Evolutionary conservation across 1,140 invertebrate species (phyloP), one percentile per base, ranked within the genome.

Genomic region (Pseudobourletiella spinata): DNA sequence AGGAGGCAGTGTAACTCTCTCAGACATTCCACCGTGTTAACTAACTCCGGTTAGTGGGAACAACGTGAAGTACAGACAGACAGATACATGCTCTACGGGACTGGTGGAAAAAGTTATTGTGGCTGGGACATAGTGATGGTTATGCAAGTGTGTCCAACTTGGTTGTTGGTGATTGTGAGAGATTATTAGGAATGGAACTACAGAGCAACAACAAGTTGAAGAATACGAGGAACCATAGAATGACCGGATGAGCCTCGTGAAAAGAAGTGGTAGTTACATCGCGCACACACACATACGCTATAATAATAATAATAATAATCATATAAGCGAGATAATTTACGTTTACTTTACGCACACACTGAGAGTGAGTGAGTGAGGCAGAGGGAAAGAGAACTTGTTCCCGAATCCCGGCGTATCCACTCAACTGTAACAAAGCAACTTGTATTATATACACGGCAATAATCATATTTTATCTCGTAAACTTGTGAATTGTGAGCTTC

Each of bases 251-350:
- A 51, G 4, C 28, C 48, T 51, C 24, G 3, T 46, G 24, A 46
- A 51, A 51, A 51, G 28, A 51, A 3, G 22, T 26, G 28, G 48
- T 51, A 51, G 48, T 51, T 51, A 51, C 25, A 51, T 26, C 28
- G 8, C 32, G 28, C 28, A 51, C n/a, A n/a, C n/a, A n/a, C n/a
- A n/a, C n/a, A n/a, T n/a, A n/a, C n/a, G n/a, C n/a, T n/a, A n/a
- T n/a, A n/a, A n/a, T n/a, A n/a, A n/a, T n/a, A n/a, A n/a, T n/a
- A n/a, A n/a, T n/a, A n/a, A n/a, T n/a, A n/a, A n/a, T n/a, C n/a
- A n/a, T n/a, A n/a, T n/a, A n/a, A n/a, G n/a, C 25, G 48, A 51
- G 48, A 51, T 51, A 51, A 51, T 51, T 51, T 51, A 51, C 48
- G 48, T 51, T 51, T 51, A 26, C 48, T 51, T 51, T 25, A 6